Conservation (phyloP, 2,888 invertebrate species). For the Ecdyonurus torrentis region DNA sequence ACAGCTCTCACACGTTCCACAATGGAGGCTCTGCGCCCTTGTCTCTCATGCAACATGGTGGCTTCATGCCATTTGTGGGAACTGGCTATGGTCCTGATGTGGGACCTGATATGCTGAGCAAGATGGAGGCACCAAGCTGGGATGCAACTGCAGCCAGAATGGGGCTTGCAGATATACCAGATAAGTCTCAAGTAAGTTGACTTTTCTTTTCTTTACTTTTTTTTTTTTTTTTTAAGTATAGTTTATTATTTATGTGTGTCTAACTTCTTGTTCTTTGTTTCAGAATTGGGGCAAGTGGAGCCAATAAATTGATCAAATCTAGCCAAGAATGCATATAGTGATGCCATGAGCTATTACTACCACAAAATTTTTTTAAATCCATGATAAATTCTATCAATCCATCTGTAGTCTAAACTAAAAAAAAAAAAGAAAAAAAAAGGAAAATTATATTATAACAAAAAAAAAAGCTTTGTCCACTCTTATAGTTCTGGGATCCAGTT, state of each 20-base stretch:
- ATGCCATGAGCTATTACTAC: conserved; percentile 1
- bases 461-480: conserved; percentile 11
- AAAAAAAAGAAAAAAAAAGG: background rate
- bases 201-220: background rate
- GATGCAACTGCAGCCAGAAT: conserved; percentile 10
- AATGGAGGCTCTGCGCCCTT: conserved; percentile 20
- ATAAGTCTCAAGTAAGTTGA: conserved; percentile 13
- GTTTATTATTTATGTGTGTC: too few relatives aligned
- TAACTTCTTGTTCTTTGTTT: conserved; percentile 5
- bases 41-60: conserved; percentile 12
- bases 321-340: background rate
- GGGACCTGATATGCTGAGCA: conserved; percentile 12
- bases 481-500: conserved; percentile 2
- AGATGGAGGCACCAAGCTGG: conserved; percentile 15
- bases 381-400: background rate
- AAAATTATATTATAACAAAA: conserved; percentile 19
- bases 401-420: background rate
- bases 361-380: background rate
- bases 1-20: conserved; percentile 18
- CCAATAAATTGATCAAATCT: background rate
- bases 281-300: conserved; percentile 1
- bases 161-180: conserved; percentile 12
- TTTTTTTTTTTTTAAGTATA: conserved; percentile 1
- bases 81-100: conserved; percentile 11
- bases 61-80: conserved; percentile 11